These are phyloP conservation scores for Opisthograptis luteolata DNA, from an alignment of 2,888 invertebrate species.

Conservation along the genomic window DNA sequence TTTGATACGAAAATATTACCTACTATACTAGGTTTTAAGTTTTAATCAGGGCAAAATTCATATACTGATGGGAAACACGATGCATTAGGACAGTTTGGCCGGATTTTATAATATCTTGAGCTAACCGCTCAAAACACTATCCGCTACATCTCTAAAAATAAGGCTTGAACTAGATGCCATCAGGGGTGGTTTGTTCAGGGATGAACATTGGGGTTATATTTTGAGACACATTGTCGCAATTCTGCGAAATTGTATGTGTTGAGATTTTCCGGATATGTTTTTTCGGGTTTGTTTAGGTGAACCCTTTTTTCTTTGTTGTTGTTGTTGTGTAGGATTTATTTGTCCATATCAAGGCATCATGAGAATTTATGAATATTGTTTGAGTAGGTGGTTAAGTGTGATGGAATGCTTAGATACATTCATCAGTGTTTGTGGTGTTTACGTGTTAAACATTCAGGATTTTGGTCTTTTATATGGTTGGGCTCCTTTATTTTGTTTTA, in stretches of 20 bases:
- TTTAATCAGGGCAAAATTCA: too few species aligned
- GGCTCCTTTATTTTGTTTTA: too few species aligned
- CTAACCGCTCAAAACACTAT: background rate
- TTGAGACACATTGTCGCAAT: slow-evolving; percentile 18
- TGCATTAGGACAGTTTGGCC: background rate
- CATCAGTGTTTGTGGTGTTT: background rate
- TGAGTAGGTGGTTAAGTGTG: slow-evolving; percentile 10
- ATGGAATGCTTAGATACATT: slow-evolving; percentile 1
- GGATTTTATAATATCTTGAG: background rate
- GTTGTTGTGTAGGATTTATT: slow-evolving; percentile 10
- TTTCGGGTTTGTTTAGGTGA: slow-evolving; percentile 15
- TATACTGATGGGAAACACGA: too few species aligned
- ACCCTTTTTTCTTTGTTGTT: slow-evolving; percentile 11
- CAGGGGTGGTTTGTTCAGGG: slow-evolving; percentile 17
- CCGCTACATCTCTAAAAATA: background rate
- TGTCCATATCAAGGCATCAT: slow-evolving; percentile 12
- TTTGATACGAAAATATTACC: too few species aligned
- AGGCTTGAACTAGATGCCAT: slow-evolving; percentile 14
- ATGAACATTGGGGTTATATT: slow-evolving; percentile 23
- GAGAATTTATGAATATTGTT: slow-evolving; percentile 6
- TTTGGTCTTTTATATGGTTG: too few species aligned
- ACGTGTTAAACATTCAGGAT: too few species aligned
- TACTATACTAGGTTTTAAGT: too few species aligned
- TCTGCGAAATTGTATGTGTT: slow-evolving; percentile 18
- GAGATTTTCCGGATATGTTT: slow-evolving; percentile 17